Conservation (phyloP, 1,140 invertebrate genomes). For the Samia ricini region DNA sequence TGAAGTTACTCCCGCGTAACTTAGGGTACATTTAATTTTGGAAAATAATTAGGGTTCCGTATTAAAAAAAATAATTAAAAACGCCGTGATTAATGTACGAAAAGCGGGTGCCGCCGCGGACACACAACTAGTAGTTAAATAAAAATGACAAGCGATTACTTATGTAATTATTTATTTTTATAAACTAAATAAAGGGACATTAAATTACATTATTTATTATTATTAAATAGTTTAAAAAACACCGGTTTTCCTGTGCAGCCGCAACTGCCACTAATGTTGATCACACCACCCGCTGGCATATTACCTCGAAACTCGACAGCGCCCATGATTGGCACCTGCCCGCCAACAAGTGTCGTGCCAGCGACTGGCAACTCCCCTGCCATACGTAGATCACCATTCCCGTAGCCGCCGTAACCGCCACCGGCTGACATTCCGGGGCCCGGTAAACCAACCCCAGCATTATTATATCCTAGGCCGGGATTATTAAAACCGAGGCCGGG, state of each 20-base stretch:
- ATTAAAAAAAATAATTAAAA: no score
- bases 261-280: conserved; percentile 23
- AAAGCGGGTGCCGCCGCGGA: no score
- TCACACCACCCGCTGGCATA: conserved; percentile 15
- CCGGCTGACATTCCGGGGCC: no score
- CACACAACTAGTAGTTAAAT: no score
- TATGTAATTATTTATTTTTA: conserved; percentile 8
- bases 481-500: no score
- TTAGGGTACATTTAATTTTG: no score
- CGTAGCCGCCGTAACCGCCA: no score
- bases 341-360: conserved; percentile 8
- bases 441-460: no score
- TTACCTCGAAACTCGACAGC: conserved; percentile 10
- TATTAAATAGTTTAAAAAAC: not conserved
- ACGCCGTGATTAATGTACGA: no score
- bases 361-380: not conserved
- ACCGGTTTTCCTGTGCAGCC: conserved; percentile 2
- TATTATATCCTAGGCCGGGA: no score
- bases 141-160: not conserved
- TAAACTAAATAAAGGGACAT: not conserved
- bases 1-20: no score
- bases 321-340: conserved; percentile 7
- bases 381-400: not conserved
- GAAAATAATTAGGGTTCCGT: no score
- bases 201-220: not conserved